Evolutionary conservation across 2,888 invertebrate species (phyloP).

Genomic region (Chirona hameri): DNA sequence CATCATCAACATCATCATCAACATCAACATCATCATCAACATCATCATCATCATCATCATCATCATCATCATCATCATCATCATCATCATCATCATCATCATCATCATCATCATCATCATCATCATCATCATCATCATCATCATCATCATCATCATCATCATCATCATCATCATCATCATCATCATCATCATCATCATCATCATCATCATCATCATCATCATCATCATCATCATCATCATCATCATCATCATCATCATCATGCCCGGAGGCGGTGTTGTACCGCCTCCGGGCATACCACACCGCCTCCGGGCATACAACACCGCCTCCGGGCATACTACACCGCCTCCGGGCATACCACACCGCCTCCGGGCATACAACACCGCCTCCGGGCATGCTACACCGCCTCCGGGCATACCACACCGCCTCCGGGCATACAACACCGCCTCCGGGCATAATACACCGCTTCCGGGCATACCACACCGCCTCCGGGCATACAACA

Average conservation of each 20-base stretch:
- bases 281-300: too few relatives aligned
- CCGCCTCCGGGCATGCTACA: too few relatives aligned
- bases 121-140: slow-evolving; percentile 22
- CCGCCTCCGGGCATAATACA: too few relatives aligned
- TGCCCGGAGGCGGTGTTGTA: too few relatives aligned
- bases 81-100: slow-evolving; percentile 22
- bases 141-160: slow-evolving; percentile 22
- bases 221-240: slow-evolving; percentile 22
- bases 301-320: too few relatives aligned
- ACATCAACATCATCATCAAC: background rate
- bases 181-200: slow-evolving; percentile 22
- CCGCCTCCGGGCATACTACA: too few relatives aligned
- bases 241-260: slow-evolving; percentile 22
- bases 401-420: too few relatives aligned
- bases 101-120: slow-evolving; percentile 22
- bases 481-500: too few relatives aligned
- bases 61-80: slow-evolving; percentile 5
- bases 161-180: slow-evolving; percentile 22
- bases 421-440: too few relatives aligned
- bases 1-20: background rate
- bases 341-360: too few relatives aligned
- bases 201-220: slow-evolving; percentile 4
- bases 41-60: slow-evolving; percentile 6
- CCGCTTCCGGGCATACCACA: too few relatives aligned
- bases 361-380: too few relatives aligned